Evolutionary conservation across 2,888 invertebrate genomes (phyloP).

Genomic region (Philereme vetulata): DNA sequence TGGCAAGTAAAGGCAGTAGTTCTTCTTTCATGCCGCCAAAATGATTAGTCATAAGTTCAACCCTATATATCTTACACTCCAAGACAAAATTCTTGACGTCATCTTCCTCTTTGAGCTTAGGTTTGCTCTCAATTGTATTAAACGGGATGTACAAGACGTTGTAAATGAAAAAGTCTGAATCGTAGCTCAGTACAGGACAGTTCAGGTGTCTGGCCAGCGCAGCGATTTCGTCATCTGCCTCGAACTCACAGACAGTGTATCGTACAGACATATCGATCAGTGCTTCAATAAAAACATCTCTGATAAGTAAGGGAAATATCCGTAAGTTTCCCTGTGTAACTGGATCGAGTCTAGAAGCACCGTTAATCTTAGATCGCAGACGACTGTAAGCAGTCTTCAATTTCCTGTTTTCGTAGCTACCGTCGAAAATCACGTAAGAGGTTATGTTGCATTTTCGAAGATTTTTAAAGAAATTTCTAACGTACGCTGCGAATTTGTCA

Average conservation of each 20-base stretch:
- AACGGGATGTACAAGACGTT: constrained; percentile 93
- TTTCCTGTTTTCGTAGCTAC: constrained; percentile 89
- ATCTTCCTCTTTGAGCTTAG: constrained; percentile 54
- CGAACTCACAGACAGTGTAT: constrained; percentile 90
- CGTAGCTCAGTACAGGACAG: constrained; percentile 95
- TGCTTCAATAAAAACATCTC: constrained; percentile 89
- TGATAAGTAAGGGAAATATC: constrained; percentile 90
- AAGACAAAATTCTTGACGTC: constrained; percentile 65
- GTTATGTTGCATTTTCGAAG: constrained; percentile 88
- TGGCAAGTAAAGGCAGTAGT: constrained; percentile 90
- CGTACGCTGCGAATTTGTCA: constrained; percentile 87
- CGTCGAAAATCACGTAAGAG: constrained; percentile 91
- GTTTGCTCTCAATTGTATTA: constrained; percentile 84
- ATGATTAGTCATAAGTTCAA: constrained; percentile 86
- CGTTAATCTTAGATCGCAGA: constrained; percentile 83
- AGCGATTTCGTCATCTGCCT: constrained; percentile 95
- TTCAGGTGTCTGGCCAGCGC: constrained; percentile 89
- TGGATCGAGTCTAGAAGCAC: constrained; percentile 82
- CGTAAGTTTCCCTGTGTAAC: constrained; percentile 79
- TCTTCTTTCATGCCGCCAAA: constrained; percentile 87
- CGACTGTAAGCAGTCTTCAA: constrained; percentile 86
- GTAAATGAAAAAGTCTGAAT: constrained; percentile 97
- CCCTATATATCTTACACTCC: constrained; percentile 88
- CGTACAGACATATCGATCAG: constrained; percentile 86
- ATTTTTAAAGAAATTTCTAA: constrained; percentile 87